Conservation (phyloP, 2,888 invertebrate species). For the Eupithecia subumbrata region DNA sequence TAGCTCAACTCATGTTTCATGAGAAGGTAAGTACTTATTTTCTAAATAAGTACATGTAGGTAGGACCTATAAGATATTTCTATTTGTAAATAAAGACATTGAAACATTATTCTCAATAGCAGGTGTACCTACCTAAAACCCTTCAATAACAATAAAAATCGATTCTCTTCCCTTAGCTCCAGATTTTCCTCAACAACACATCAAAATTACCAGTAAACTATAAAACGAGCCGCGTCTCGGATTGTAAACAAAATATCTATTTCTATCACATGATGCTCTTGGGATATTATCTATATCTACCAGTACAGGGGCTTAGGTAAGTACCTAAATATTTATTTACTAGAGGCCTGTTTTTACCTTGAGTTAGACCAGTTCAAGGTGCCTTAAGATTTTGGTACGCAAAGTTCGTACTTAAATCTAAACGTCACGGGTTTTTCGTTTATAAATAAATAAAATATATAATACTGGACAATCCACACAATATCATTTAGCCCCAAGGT, state of each 20-base stretch:
- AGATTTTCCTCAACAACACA: conserved; percentile 24
- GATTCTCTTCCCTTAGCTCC: neutral
- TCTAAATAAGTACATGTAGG: too few species aligned
- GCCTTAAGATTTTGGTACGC: neutral
- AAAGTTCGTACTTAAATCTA: neutral
- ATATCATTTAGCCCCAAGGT: too few species aligned
- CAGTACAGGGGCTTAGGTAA: neutral
- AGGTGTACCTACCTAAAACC: neutral
- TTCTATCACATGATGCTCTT: conserved; percentile 21
- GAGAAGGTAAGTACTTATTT: too few species aligned
- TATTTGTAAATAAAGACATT: too few species aligned
- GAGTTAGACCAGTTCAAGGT: neutral
- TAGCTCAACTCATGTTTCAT: too few species aligned
- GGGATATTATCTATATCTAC: neutral
- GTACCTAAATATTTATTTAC: neutral
- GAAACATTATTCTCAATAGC: too few species aligned
- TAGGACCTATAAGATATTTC: too few species aligned
- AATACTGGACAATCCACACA: too few species aligned
- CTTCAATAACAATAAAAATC: conserved; percentile 1
- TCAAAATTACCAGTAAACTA: conserved; percentile 27
- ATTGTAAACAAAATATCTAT: conserved; percentile 39
- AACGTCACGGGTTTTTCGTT: neutral
- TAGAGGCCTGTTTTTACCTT: neutral
- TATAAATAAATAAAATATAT: too few species aligned
- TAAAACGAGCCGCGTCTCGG: conserved; percentile 18